Evolutionary conservation across 35 echinoderm and acorn worm species (phyloP), one percentile per base, ranked within the genome.

Genomic region (Eucidaris tribuloides): DNA sequence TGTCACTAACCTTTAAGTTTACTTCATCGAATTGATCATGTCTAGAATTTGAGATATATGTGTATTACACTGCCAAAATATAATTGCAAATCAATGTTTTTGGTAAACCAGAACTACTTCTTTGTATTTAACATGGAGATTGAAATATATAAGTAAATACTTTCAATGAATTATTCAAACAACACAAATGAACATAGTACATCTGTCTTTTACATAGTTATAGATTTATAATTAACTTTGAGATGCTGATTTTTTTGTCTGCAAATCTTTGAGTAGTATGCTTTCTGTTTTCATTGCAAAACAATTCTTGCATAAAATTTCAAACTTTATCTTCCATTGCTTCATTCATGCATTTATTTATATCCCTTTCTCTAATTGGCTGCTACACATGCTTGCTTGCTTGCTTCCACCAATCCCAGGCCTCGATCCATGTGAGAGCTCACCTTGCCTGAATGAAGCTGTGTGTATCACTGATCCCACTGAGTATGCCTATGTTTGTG

Each of bases 371-470:
- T 34, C 18, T 27, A n/a, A 20, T 1, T 68, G 18, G 22, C 18
- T 29, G 15, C 15, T 68, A 15, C 22, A 34, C 31, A 14, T 13
- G 22, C 31, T 34, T 1, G 22, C 31, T 0, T 33, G 0, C 2
- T 34, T 4, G 17, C 22, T 27, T 68, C 22, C 22, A 24, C 1
- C 33, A 68, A 68, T n/a, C 22, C 50, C 18, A 84, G 82, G 14
- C 36, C 41, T 45, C 15, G 62, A 84, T 71, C 42, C 82, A 3
- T 84, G 82, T 32, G 40, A 46, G 11, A 84, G 82, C 29, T n/a
- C 24, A 1, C 82, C 82, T 0, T 84, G 82, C 44, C 82, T 70
- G 41, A 84, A 84, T 29, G 6, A 50, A 31, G 82, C 61, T 17
- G 48, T 54, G 3, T 84, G 82, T 66, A 5, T 45, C 4, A 42